Evolutionary conservation across 2,797 vertebrate genomes (phyloP).

Genomic region (Characodon lateralis): DNA sequence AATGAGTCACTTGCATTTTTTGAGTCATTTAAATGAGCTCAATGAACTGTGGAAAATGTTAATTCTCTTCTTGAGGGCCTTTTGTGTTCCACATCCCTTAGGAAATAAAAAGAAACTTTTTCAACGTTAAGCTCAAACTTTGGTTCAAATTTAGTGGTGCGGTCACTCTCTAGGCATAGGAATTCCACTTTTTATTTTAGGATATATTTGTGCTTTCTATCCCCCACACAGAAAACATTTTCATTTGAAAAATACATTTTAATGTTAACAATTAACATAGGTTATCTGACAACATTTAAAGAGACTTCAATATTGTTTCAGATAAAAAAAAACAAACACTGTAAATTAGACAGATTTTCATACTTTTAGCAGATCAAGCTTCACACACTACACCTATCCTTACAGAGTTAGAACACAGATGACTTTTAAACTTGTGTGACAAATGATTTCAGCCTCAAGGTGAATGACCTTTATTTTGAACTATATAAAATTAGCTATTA

Average conservation of each 20-base stretch:
- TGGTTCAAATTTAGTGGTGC: conserved; percentile 53
- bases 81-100: conserved; percentile 67
- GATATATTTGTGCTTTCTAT: neutral
- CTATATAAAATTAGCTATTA: too few relatives aligned
- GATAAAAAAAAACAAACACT: neutral
- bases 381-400: neutral
- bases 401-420: neutral
- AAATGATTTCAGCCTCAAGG: too few relatives aligned
- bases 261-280: neutral
- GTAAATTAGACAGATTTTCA: neutral
- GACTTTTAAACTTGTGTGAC: neutral
- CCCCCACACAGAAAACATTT: conserved; percentile 4
- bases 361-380: neutral
- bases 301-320: neutral
- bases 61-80: conserved; percentile 73
- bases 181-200: conserved; percentile 34
- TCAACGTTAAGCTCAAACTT: conserved; percentile 57
- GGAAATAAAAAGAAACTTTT: conserved; percentile 66
- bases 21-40: conserved; percentile 76
- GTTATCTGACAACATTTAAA: neutral
- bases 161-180: conserved; percentile 39
- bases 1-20: conserved; percentile 72
- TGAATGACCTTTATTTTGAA: too few relatives aligned
- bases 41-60: conserved; percentile 75
- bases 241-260: neutral